These are phyloP conservation scores for Scaptomyza flava DNA, from an alignment of 2,888 invertebrate species.

Conservation along the genomic window DNA sequence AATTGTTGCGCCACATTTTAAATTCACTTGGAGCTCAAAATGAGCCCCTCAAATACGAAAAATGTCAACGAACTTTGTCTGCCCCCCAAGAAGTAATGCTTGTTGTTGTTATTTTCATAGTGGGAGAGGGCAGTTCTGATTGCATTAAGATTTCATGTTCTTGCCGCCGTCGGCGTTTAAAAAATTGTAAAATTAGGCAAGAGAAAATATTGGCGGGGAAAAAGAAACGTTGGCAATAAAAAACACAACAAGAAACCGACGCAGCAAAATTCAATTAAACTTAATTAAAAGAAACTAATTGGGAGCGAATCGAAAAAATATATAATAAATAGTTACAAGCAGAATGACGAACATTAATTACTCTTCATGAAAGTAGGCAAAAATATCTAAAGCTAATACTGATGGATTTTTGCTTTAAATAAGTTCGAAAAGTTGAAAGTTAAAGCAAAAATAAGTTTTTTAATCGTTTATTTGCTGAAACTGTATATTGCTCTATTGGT, in stretches of 20 bases:
- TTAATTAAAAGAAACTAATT: constrained; percentile 49
- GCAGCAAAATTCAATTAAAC: constrained; percentile 41
- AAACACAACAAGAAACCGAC: too few relatives aligned
- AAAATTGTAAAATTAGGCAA: too few relatives aligned
- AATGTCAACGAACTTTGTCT: constrained; percentile 50
- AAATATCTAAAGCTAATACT: too few relatives aligned
- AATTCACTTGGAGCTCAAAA: constrained; percentile 43
- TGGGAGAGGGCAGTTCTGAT: constrained; percentile 19
- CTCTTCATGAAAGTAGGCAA: too few relatives aligned
- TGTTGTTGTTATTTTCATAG: neutral
- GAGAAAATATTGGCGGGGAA: too few relatives aligned
- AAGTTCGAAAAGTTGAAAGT: too few relatives aligned
- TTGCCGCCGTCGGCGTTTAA: neutral
- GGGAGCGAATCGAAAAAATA: constrained; percentile 4
- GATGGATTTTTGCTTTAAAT: too few relatives aligned
- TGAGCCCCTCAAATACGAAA: constrained; percentile 25
- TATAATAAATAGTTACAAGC: neutral
- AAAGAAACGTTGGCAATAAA: too few relatives aligned
- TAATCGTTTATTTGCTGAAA: neutral
- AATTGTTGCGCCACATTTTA: constrained; percentile 67
- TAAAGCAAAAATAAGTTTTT: too few relatives aligned
- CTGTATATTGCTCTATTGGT: constrained; percentile 34
- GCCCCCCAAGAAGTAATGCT: neutral
- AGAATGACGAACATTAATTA: neutral
- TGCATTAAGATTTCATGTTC: constrained; percentile 33